phyloP scores from a whole-genome alignment of 2,888 invertebrate species.

The Philaethria dido region DNA sequence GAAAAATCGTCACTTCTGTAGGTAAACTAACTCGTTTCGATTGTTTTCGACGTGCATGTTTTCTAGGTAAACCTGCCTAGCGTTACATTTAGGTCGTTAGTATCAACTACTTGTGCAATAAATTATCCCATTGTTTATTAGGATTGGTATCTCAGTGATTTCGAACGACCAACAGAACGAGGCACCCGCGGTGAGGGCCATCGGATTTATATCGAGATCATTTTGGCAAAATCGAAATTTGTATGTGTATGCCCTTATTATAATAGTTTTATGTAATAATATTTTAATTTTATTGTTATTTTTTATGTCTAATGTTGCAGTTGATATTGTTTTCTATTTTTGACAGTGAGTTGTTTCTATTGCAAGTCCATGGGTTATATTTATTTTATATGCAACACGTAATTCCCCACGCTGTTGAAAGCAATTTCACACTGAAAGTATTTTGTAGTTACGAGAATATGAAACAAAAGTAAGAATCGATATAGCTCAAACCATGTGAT shows the following conservation, averaged over 20 bases:
- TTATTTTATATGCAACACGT: constrained; percentile 17
- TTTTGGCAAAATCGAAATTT: constrained; percentile 9
- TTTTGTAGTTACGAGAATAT: constrained; percentile 35
- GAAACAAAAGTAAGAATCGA: constrained; percentile 43
- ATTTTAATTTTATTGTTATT: constrained; percentile 25
- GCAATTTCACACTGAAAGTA: constrained; percentile 48
- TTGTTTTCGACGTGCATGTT: constrained; percentile 51
- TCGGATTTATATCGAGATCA: constrained; percentile 9
- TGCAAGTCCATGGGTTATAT: constrained; percentile 15
- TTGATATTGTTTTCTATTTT: constrained; percentile 24
- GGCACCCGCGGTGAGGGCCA: constrained; percentile 8
- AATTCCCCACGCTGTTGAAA: constrained; percentile 42
- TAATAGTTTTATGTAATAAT: constrained; percentile 18
- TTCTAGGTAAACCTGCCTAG: constrained; percentile 50
- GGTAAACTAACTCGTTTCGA: constrained; percentile 37
- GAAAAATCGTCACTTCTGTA: constrained; percentile 47
- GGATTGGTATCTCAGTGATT: constrained; percentile 77
- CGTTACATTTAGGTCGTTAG: constrained; percentile 58
- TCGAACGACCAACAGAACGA: constrained; percentile 81
- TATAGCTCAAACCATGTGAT: constrained; percentile 80
- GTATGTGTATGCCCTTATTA: neutral
- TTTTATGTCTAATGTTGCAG: constrained; percentile 22
- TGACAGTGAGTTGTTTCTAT: constrained; percentile 17
- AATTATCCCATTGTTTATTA: constrained; percentile 69
- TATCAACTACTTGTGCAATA: constrained; percentile 76